Evolutionary conservation across 2,888 invertebrate genomes (phyloP).

Genomic region (Steinernema hermaphroditum): DNA sequence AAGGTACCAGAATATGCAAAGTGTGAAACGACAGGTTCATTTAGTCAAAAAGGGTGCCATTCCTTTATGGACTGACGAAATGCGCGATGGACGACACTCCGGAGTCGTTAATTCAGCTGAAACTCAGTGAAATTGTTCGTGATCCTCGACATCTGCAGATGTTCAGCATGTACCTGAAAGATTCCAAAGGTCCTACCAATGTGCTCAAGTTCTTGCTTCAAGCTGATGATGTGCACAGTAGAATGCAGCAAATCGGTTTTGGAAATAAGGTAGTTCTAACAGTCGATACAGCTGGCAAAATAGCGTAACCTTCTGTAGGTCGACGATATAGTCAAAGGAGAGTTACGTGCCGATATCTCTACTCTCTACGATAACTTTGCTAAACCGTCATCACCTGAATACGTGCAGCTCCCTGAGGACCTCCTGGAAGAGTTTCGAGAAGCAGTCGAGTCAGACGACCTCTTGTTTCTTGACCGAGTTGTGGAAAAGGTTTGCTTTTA

Average conservation of each 20-base stretch:
- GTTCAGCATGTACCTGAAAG: conserved; percentile 62
- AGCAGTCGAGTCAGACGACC: conserved; percentile 43
- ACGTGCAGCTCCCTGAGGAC: conserved; percentile 8
- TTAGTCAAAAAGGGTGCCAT: conserved; percentile 36
- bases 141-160: conserved; percentile 56
- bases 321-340: neutral
- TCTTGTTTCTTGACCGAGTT: conserved; percentile 42
- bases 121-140: conserved; percentile 57
- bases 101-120: conserved; percentile 59
- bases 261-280: neutral
- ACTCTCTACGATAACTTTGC: neutral
- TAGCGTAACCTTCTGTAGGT: neutral
- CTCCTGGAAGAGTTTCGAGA: conserved; percentile 40
- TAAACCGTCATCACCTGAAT: neutral
- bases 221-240: conserved; percentile 55
- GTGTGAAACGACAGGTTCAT: neutral
- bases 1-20: no score
- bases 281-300: neutral
- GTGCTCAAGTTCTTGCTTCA: conserved; percentile 59
- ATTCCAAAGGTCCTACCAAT: conserved; percentile 57
- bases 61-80: conserved; percentile 47
- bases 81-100: conserved; percentile 44
- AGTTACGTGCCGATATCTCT: neutral
- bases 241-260: conserved; percentile 47
- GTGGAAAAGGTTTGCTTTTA: conserved; percentile 43